Base-by-base conservation (phyloP, 2,888 invertebrate genomes). In the Agrotis exclamationis region DNA sequence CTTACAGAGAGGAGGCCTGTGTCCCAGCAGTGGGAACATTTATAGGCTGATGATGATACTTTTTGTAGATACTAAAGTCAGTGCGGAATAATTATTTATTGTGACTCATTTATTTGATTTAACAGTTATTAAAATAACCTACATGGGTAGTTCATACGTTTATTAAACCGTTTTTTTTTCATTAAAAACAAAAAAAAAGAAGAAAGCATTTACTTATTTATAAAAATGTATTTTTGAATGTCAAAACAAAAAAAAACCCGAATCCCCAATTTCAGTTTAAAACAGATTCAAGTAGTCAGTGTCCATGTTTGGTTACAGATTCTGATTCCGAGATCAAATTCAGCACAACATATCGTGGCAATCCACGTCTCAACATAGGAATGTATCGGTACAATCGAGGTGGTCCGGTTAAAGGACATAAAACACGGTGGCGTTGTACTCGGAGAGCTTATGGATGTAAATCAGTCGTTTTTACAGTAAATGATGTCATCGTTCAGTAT, bases 351-450 rank as follows among this genome's bases (percentile, higher is more conserved):
- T 53, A 54, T 18, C 47, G 33, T 5, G 70, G 70, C 11, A 60
- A 71, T 14, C 53, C 53, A 4, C 18, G 45, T 28, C 59, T 71
- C 7, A 71, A 71, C 14, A 24, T 71, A 14, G 60, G 70, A 0
- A 22, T 1, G 20, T 71, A 71, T 39, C 72, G 73, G 6, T 71
- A 47, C 24, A 70, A 70, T 44, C 56, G 18, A 44, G 71, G 69
- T 3, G 22, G 39, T 14, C 13, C 20, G 14, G 0, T 6, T 2
- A 54, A n/a, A 24, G 2, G 14, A 53, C 9, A n/a, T 4, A 53
- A 60, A 6, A 72, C 24, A 3, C 51, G 70, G 4, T 70, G 70
- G 70, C 51, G 73, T 1, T 71, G 70, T 54, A 4, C 28, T 4
- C 33, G 53, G 22, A 39, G 59, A 47, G 1, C 47, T 5, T 3